Base-by-base conservation (phyloP, 1,140 invertebrate species). In the Thereuonema tuberculata region DNA sequence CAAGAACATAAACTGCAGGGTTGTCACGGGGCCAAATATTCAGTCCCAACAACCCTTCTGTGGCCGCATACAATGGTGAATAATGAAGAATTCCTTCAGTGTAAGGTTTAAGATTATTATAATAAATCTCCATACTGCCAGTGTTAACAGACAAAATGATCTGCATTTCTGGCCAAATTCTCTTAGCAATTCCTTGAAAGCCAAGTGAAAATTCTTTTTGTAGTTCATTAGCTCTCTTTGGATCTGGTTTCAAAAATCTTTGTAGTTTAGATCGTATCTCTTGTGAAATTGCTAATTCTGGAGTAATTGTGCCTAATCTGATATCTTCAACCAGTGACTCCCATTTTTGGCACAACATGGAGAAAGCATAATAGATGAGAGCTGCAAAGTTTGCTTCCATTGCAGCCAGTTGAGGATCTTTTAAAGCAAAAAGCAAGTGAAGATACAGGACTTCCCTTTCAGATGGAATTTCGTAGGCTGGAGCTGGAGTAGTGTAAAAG, bases 381-480 rank as follows among this genome's bases (percentile, higher is more conserved):
- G 72, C 72, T 15, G 70, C 64, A 64, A 74, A 74, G 57, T 73
- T 73, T 0, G 70, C 72, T 55, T 74, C 72, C 12, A 74, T 62
- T 62, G 68, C 68, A 14, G 71, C 72, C 12, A 74, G 49, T 52
- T 72, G 65, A 26, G 57, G 66, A 54, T 74, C 71, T 54, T 64
- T 66, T 25, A 74, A 52, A 25, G 66, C 71, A 67, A 74, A 74
- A 46, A 74, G 56, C 15, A 74, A 62, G 61, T 74, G 70, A 12
- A 74, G 37, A 62, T 74, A 74, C 15, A 71, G 55, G 24, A 69
- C 69, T 57, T 72, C 70, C 5, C 70, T 70, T 60, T 73, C 72
- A 21, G 64, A 63, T 15, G 67, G 27, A 58, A 74, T 69, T 17
- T 72, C 67, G 70, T 12, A 55, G 14, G 12, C 53, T 3, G 26